phyloP scores from a whole-genome alignment of 1,140 invertebrate genomes.

The Ceratina australensis region DNA sequence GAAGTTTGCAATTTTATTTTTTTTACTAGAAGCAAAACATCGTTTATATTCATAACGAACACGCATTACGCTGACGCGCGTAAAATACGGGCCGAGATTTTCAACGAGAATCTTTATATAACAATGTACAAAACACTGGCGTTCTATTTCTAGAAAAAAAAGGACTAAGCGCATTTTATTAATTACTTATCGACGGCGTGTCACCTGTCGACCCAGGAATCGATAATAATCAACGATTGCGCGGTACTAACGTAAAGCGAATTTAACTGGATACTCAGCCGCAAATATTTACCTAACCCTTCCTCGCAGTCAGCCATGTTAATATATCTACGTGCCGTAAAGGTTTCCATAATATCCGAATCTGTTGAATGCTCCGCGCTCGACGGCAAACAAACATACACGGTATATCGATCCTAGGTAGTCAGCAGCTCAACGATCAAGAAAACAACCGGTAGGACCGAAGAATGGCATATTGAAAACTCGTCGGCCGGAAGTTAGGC shows the following conservation, averaged over 20 bases:
- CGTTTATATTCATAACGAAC: constrained; percentile 48
- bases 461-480: constrained; percentile 61
- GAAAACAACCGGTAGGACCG: constrained; percentile 57
- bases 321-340: constrained; percentile 28
- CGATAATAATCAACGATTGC: constrained; percentile 13
- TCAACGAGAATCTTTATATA: constrained; percentile 1
- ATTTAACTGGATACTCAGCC: constrained; percentile 32
- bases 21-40: constrained; percentile 14
- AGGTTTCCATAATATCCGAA: constrained; percentile 57
- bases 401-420: constrained; percentile 45
- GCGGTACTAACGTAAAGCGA: constrained; percentile 6
- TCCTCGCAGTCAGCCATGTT: not conserved
- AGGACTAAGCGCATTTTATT: too few species aligned
- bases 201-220: not conserved
- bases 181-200: not conserved
- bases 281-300: constrained; percentile 42
- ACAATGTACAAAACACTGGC: not conserved
- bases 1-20: constrained; percentile 14
- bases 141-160: not conserved
- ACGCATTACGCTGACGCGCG: constrained; percentile 22
- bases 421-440: constrained; percentile 21
- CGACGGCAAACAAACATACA: not conserved
- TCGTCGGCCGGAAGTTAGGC: constrained; percentile 32
- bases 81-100: constrained; percentile 29
- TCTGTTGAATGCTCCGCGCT: constrained; percentile 33